Base-by-base conservation (phyloP, 2,888 invertebrate species). In the Arctia plantaginis region DNA sequence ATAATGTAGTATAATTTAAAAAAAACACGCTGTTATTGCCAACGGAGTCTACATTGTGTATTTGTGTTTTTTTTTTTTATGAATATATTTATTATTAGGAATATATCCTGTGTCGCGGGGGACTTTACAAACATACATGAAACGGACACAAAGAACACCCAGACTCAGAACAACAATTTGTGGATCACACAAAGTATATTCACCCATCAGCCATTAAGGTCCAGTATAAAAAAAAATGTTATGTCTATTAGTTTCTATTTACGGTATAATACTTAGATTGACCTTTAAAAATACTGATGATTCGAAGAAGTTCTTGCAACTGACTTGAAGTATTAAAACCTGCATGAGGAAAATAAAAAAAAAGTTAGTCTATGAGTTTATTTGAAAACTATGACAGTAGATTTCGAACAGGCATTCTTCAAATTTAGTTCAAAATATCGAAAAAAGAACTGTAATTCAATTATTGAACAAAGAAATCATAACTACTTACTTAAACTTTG, bases 241-340 rank as follows among this genome's bases (percentile, higher is more conserved):
- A n/a, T 39, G 18, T 69, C 18, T 69, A 39, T 35, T 15, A 18
- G 30, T 65, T 64, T 44, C 66, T 59, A 55, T 72, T 66, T 72
- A 72, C 41, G 66, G 55, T 39, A 67, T 23, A 41, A 41, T 13
- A 67, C 55, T 72, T 72, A 72, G 39, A 39, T 41, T 67, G 10
- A 44, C 66, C 41, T 59, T 59, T 59, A 59, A 72, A 71, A 72
- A 72, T 12, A 66, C 59, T 67, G 47, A 67, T 44, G 62, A 23
- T 72, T 44, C 59, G 30, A 66, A 59, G 67, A 72, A 72, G 30
- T 30, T 66, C 33, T 59, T 72, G 41, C 67, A 72, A 67, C 67
- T 67, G 62, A n/a, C 67, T 13, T 44, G 59, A 67, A 44, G 67
- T 62, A 67, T 72, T 59, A 67, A 67, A 62, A 30, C 15, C 23